These are phyloP conservation scores for Propithecus deckenii DNA, from an alignment of 2,797 vertebrate genomes.

Conservation along the genomic window DNA sequence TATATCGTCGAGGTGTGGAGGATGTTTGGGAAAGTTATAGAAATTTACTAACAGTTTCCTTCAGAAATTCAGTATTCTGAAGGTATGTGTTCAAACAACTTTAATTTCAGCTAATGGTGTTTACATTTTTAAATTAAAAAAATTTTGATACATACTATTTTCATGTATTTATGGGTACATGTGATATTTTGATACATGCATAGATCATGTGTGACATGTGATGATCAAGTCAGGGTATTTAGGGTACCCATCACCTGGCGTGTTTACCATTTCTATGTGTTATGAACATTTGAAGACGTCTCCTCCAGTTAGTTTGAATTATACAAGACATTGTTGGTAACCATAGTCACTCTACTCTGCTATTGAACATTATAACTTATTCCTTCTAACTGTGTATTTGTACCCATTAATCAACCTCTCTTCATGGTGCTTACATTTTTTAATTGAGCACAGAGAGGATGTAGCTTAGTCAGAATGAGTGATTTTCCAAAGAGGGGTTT, in stretches of 20 bases:
- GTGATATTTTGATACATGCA: background rate
- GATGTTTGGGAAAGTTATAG: constrained; percentile 64
- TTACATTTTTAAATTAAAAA: background rate
- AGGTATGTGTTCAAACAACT: background rate
- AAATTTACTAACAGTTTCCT: background rate
- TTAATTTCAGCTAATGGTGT: background rate
- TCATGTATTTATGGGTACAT: background rate
- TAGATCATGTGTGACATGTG: background rate
- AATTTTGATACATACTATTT: background rate
- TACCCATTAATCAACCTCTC: background rate
- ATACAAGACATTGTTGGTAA: background rate
- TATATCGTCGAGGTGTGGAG: constrained; percentile 60
- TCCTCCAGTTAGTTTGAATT: background rate
- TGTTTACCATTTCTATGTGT: background rate
- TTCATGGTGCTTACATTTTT: background rate
- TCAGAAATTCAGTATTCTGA: background rate
- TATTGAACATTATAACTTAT: background rate
- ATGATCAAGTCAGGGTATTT: background rate
- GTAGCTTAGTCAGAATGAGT: background rate
- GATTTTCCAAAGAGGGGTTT: background rate
- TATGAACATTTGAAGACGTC: background rate
- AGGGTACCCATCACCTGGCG: background rate
- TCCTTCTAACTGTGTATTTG: background rate
- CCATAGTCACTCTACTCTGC: background rate
- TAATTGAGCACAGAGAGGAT: background rate